Evolutionary conservation across 2,797 vertebrate species (phyloP), one percentile per base, ranked within the genome.

Genomic region (Hybognathus amarus): DNA sequence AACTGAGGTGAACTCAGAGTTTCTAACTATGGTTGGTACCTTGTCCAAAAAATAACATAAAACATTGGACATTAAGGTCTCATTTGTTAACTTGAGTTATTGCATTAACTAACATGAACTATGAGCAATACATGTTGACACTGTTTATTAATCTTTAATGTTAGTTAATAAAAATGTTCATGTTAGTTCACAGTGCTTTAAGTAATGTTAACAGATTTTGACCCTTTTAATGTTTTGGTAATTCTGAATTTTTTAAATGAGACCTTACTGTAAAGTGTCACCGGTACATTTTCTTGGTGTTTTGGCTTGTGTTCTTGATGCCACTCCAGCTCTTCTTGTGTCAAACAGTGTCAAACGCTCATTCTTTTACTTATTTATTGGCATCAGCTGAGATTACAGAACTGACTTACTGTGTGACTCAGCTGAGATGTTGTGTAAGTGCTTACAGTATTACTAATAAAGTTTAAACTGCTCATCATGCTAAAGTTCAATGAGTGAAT

Each of bases 381-480:
- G 75, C 75, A 47, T 66, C 76, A 66, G 59, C 40, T 77, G 33
- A 76, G 15, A 52, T 15, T 1, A 77, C 38, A 22, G 70, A 54
- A 17, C 12, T 38, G 33, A 24, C 52, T 36, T 56, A 61, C 24
- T 63, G 36, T 67, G 6, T 18, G 56, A 75, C 54, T 45, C 80
- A 61, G 40, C 56, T 47, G 38, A 45, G n/a, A 63, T 77, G 75
- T 77, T 77, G 75, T 77, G 75, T 77, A 64, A 77, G 75, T 64
- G 52, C 45, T 42, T 64, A 64, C 75, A 42, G 56, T 77, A 42
- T 73, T 45, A 30, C n/a, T 63, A 47, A 82, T 63, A 77, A 61
- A 63, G 33, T 42, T 42, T 61, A 18, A 77, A 45, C 36, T 38
- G 15, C 36, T 42, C 74, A 27, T 61, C 56, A 45, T 61, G n/a